Conservation (phyloP, 2,113 vertebrate genomes). For the Gasterosteus aculeatus region DNA sequence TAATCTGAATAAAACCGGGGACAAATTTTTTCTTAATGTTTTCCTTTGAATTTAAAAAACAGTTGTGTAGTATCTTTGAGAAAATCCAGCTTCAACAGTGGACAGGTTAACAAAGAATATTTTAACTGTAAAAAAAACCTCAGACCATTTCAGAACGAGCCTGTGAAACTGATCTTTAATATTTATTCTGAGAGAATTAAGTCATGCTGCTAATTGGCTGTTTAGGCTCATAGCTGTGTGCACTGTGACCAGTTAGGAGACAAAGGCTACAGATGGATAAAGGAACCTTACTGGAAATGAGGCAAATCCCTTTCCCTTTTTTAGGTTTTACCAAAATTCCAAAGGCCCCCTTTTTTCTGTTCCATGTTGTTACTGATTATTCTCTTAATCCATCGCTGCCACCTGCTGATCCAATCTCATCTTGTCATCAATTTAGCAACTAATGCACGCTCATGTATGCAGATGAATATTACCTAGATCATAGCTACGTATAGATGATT, state of each 20-base stretch:
- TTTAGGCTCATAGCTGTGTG: background rate
- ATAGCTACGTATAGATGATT: too few species aligned
- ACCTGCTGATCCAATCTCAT: background rate
- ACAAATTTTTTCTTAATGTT: background rate
- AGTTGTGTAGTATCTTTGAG: background rate
- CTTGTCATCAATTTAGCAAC: too few species aligned
- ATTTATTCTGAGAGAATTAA: background rate
- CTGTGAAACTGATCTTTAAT: background rate
- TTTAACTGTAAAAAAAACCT: conserved; percentile 20
- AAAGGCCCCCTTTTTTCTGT: background rate
- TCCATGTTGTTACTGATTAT: background rate
- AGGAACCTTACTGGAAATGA: background rate
- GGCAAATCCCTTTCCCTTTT: background rate
- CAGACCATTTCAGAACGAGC: background rate
- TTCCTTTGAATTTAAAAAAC: conserved; percentile 1
- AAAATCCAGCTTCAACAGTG: conserved; percentile 1
- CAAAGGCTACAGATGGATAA: background rate
- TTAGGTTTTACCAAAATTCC: background rate
- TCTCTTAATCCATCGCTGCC: background rate
- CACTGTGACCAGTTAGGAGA: background rate
- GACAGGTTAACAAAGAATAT: background rate
- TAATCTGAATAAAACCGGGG: background rate
- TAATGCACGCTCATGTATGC: too few species aligned
- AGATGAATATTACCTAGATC: too few species aligned
- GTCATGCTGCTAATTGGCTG: conserved; percentile 30